phyloP scores from a whole-genome alignment of 2,113 vertebrate species.

The Athene cunicularia region DNA sequence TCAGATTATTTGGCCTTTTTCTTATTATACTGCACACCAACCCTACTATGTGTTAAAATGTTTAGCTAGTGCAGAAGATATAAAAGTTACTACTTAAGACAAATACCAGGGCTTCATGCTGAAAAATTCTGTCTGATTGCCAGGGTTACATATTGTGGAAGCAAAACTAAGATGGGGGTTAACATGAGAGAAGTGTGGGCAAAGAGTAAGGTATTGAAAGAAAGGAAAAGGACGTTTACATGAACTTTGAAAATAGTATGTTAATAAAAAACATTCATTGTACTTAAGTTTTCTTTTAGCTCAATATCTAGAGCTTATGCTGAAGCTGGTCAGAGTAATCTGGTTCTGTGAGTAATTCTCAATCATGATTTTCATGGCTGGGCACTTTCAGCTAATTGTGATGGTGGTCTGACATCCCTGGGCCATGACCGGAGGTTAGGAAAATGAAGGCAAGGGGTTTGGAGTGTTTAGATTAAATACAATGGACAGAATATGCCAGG shows the following conservation, averaged over 20 bases:
- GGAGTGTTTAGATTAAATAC: neutral
- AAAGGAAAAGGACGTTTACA: neutral
- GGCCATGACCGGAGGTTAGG: neutral
- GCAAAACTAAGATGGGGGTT: neutral
- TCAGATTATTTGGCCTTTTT: neutral
- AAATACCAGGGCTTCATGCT: neutral
- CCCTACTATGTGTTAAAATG: neutral
- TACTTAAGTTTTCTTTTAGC: neutral
- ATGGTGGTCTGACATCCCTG: neutral
- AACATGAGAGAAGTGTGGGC: neutral
- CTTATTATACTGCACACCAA: neutral
- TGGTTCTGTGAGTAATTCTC: neutral
- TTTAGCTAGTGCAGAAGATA: neutral
- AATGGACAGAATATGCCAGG: neutral
- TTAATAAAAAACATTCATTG: neutral
- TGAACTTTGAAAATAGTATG: neutral
- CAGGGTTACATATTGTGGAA: neutral
- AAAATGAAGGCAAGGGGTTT: neutral
- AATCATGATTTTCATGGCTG: neutral
- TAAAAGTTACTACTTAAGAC: neutral
- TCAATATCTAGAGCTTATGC: neutral
- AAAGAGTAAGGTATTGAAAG: neutral
- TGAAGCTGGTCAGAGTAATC: neutral
- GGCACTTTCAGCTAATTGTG: neutral
- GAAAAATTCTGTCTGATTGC: neutral